A percentile compares a stretch with the other conserved stretches of the same genome.
Evolutionary conservation across 2,797 vertebrate species (phyloP).

Genomic region (Babyrousa celebensis): DNA sequence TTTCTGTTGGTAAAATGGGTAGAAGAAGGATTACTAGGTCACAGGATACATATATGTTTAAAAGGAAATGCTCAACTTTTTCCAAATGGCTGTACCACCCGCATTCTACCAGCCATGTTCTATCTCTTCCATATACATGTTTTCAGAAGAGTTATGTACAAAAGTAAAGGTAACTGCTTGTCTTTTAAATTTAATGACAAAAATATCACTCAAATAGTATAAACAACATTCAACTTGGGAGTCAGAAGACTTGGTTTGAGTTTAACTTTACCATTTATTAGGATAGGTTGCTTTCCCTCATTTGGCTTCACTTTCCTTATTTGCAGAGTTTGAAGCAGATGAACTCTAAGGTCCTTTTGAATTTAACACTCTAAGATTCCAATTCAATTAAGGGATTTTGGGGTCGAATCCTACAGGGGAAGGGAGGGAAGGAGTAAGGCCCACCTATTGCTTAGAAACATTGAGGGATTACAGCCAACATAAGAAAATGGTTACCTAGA

Average conservation of each 20-base stretch:
- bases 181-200: not conserved
- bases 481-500: constrained; percentile 15
- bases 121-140: not conserved
- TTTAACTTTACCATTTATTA: constrained; percentile 11
- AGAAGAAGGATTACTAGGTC: not conserved
- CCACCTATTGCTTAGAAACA: not conserved
- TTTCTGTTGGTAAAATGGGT: not conserved
- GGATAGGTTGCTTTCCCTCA: not conserved
- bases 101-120: not conserved
- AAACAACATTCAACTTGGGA: constrained; percentile 9
- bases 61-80: constrained; percentile 13
- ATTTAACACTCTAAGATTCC: constrained; percentile 8
- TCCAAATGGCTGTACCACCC: not conserved
- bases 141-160: not conserved
- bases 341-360: not conserved
- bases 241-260: not conserved
- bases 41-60: constrained; percentile 5
- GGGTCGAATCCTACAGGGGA: not conserved
- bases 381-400: not conserved
- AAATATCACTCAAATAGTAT: not conserved
- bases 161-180: not conserved
- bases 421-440: not conserved
- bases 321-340: not conserved
- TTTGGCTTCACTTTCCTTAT: not conserved
- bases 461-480: not conserved